These are phyloP conservation scores for Pegoplata infirma DNA, from an alignment of 2,888 invertebrate genomes.

Conservation along the genomic window DNA sequence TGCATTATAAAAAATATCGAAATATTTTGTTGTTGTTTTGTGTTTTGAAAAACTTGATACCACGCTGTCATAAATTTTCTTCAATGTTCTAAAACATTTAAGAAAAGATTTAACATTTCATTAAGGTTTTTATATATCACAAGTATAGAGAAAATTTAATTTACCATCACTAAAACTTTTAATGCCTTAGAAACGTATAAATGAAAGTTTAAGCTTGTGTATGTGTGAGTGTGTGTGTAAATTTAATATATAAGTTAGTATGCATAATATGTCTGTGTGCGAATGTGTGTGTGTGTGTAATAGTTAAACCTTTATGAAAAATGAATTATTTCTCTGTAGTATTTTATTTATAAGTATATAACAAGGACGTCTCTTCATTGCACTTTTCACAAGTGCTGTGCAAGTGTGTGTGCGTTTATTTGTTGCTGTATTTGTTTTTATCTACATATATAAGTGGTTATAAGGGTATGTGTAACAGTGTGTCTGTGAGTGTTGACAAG, in stretches of 20 bases:
- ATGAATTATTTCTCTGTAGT: constrained; percentile 35
- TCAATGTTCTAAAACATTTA: background rate
- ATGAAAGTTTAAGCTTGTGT: background rate
- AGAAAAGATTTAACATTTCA: constrained; percentile 6
- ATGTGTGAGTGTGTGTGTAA: background rate
- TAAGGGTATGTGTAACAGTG: background rate
- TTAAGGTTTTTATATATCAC: background rate
- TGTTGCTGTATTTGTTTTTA: background rate
- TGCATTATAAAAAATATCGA: too few species aligned
- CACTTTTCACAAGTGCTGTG: constrained; percentile 37
- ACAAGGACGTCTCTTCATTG: constrained; percentile 39
- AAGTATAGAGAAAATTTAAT: constrained; percentile 12
- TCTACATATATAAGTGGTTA: background rate
- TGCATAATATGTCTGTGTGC: background rate
- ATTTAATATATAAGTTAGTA: constrained; percentile 16
- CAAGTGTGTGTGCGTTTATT: background rate
- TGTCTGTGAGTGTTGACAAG: background rate
- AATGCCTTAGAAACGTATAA: background rate
- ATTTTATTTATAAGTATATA: constrained; percentile 20
- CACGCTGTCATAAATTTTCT: background rate
- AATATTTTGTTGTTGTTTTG: too few species aligned
- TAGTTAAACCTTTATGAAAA: constrained; percentile 30
- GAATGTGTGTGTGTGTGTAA: background rate
- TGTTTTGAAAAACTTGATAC: too few species aligned
- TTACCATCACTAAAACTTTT: constrained; percentile 4